Evolutionary conservation across 2,888 invertebrate species (phyloP).

Genomic region (Clostera curtula): DNA sequence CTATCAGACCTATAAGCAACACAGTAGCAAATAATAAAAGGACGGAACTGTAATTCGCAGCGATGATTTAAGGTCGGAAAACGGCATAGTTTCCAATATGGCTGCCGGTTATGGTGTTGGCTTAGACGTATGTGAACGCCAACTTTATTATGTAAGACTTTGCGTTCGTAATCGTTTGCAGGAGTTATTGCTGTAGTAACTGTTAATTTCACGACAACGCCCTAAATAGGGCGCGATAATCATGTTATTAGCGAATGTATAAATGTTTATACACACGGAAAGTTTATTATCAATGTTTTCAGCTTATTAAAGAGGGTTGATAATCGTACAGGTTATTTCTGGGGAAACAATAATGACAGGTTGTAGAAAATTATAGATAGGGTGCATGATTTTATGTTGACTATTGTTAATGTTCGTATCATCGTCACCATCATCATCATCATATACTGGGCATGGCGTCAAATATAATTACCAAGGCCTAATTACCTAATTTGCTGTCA

Average conservation of each 20-base stretch:
- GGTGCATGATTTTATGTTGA: too few relatives aligned
- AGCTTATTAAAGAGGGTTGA: constrained; percentile 9
- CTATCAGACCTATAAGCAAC: constrained; percentile 28
- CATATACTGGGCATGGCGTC: too few relatives aligned
- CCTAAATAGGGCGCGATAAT: constrained; percentile 31
- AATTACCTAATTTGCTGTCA: too few relatives aligned
- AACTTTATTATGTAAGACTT: constrained; percentile 13
- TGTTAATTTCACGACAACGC: constrained; percentile 29
- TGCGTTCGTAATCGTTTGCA: constrained; percentile 19
- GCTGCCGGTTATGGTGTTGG: constrained; percentile 27
- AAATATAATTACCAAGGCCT: too few relatives aligned
- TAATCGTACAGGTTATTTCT: too few relatives aligned
- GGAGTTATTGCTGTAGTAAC: constrained; percentile 19
- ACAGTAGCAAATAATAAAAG: constrained; percentile 36
- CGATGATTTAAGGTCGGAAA: constrained; percentile 41
- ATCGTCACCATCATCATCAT: too few relatives aligned
- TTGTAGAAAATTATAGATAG: too few relatives aligned
- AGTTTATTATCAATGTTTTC: constrained; percentile 12
- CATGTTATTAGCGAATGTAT: constrained; percentile 22
- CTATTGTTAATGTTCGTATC: too few relatives aligned
- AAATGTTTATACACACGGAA: constrained; percentile 22
- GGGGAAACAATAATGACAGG: too few relatives aligned
- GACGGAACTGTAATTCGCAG: constrained; percentile 31
- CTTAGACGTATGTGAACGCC: constrained; percentile 12
- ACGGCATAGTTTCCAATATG: constrained; percentile 30